Evolutionary conservation across 2,888 invertebrate species (phyloP).

Genomic region (Thymelicus acteon): DNA sequence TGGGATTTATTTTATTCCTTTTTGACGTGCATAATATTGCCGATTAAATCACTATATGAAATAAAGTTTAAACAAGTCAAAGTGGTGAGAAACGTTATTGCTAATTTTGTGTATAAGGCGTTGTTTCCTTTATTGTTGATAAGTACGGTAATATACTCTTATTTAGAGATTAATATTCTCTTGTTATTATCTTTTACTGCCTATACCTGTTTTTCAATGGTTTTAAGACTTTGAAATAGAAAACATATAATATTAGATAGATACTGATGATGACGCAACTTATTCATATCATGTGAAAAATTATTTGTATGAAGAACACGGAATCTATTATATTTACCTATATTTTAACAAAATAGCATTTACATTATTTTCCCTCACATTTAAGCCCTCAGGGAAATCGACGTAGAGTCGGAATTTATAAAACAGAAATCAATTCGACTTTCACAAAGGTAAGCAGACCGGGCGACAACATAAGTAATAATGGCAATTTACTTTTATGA

Average conservation of each 20-base stretch:
- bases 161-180: too few species aligned
- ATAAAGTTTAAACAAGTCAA: too few species aligned
- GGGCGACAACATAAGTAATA: constrained; percentile 31
- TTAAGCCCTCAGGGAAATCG: constrained; percentile 34
- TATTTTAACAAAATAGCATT: not conserved
- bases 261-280: not conserved
- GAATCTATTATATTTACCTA: too few species aligned
- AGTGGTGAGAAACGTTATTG: constrained; percentile 20
- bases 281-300: not conserved
- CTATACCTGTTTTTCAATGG: too few species aligned
- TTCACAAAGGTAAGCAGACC: not conserved
- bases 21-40: not conserved
- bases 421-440: constrained; percentile 12
- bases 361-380: not conserved
- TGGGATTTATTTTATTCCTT: not conserved
- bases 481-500: constrained; percentile 48
- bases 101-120: constrained; percentile 23
- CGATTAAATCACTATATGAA: not conserved
- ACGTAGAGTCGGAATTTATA: constrained; percentile 42
- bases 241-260: too few species aligned
- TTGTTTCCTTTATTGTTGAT: not conserved
- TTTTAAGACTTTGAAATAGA: too few species aligned
- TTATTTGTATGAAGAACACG: not conserved
- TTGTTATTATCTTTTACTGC: too few species aligned
- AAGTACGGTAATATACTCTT: too few species aligned